Base-by-base conservation (phyloP, 2,888 invertebrate species). In the Trissoscelio sp. region DNA sequence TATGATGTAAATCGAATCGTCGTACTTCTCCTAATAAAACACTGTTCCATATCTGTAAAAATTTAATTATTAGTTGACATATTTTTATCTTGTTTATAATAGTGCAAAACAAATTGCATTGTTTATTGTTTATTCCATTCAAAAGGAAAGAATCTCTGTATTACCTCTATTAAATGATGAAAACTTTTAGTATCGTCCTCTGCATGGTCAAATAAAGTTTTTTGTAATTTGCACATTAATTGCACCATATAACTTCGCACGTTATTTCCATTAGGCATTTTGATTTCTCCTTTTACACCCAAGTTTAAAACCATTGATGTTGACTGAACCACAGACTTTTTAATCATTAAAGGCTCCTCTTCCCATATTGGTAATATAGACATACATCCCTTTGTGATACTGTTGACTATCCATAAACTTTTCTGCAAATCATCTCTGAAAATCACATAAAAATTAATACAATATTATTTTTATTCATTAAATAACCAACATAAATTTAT, bases 131-230 rank as follows among this genome's bases (percentile, higher is more conserved):
- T n/a, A n/a, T n/a, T n/a, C n/a, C n/a, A n/a, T n/a, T n/a, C n/a
- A n/a, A n/a, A n/a, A n/a, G n/a, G n/a, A n/a, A n/a, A n/a, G n/a
- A n/a, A n/a, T n/a, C n/a, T n/a, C n/a, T n/a, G n/a, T n/a, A n/a
- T 4, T 66, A 79, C 91, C 92, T 91, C 81, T 92, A 91, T 80
- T 14, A 92, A 91, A 86, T 88, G 88, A 79, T 93, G 93, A 46
- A 97, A 93, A 81, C 96, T 95, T 86, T 95, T 95, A 0, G 96
- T 97, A 87, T 97, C 96, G 86, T 97, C 97, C 83, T 96, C 95
- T 80, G 94, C 93, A 64, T 93, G 93, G 5, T 92, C 90, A 67
- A 96, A 91, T 91, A 97, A 92, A 86, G 94, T 93, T 60, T 92
- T 93, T 90, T 95, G 95, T 7, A 96, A 92, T 1, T 92, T 92